phyloP scores from a whole-genome alignment of 2,113 vertebrate species.

The Syngnathoides biaculeatus region DNA sequence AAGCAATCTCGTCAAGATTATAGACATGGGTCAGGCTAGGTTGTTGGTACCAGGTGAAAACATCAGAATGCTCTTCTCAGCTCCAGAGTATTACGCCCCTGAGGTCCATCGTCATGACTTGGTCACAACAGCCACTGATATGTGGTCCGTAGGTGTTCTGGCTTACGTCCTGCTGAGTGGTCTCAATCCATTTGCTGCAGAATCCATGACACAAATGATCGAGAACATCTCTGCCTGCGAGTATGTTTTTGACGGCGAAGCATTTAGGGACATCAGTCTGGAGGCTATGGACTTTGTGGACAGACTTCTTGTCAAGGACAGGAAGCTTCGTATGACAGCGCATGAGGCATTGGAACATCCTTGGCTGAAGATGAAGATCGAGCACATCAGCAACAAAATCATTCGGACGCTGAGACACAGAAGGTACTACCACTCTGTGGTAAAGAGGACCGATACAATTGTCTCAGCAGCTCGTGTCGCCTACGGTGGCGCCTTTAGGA shows the following conservation, averaged over 20 bases:
- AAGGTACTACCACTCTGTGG: slow-evolving; percentile 89
- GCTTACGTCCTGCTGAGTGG: slow-evolving; percentile 93
- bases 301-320: slow-evolving; percentile 89
- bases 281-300: slow-evolving; percentile 97
- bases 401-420: slow-evolving; percentile 94
- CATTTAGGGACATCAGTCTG: slow-evolving; percentile 87
- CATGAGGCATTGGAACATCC: slow-evolving; percentile 87
- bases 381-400: slow-evolving; percentile 84
- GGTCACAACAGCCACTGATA: slow-evolving; percentile 89
- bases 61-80: slow-evolving; percentile 88
- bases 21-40: slow-evolving; percentile 94
- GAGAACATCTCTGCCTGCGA: slow-evolving; percentile 93
- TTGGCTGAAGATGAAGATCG: slow-evolving; percentile 91
- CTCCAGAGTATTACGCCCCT: slow-evolving; percentile 92
- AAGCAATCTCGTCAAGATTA: slow-evolving; percentile 86
- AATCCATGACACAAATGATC: slow-evolving; percentile 89
- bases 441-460: slow-evolving; percentile 87
- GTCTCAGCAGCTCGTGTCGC: slow-evolving; percentile 89
- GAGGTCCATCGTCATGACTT: slow-evolving; percentile 92
- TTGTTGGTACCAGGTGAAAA: slow-evolving; percentile 91
- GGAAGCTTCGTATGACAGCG: slow-evolving; percentile 92
- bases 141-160: slow-evolving; percentile 96
- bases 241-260: slow-evolving; percentile 91
- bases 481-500: slow-evolving; percentile 87
- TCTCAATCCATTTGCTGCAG: slow-evolving; percentile 92